Evolutionary conservation across 2,113 vertebrate species (phyloP), one percentile per base, ranked within the genome.

Genomic region (Gymnarchus niloticus): DNA sequence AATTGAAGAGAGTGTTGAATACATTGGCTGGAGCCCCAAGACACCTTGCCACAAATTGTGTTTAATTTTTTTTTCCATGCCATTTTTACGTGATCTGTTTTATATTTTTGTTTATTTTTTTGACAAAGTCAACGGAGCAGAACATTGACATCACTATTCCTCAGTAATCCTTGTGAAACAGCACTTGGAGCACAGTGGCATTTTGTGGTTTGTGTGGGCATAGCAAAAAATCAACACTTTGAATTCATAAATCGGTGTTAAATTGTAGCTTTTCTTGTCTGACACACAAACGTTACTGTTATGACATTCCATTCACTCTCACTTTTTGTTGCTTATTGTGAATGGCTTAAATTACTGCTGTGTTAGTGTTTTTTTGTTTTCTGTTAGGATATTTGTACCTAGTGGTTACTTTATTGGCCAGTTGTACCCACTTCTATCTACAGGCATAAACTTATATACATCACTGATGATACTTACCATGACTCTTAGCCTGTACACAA

Each of bases 1-100:
- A 78, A 78, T 78, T 78, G 76, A 78, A 48, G 76, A n/a, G 44
- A 41, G 76, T 78, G 76, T 78, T 49, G 7, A 19, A 78, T 46
- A n/a, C 44, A 48, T 48, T 49, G 76, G 76, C 44, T 48, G 44
- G 76, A 46, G 2, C 21, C 76, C 76, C 76, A 78, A 48, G 76
- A 78, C 44, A 48, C 44, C 76, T 77, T 49, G 21, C 37, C 21
- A 78, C 76, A 48, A 41, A 78, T 48, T 49, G 76, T n/a, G 65
- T 69, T 25, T 69, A 28, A 25, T 33, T 56, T 12, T 56, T 21
- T n/a, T 69, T 69, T 14, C 23, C 3, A 6, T 69, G 25, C 33
- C 12, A 41, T 41, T 73, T 73, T 41, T 73, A 41, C 5, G 33
- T 41, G 5, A 73, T 37, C 19, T 41, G 17, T 73, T 41, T 69